Evolutionary conservation across 2,797 vertebrate species (phyloP), one percentile per base, ranked within the genome.

Genomic region (Phoebastria nigripes): DNA sequence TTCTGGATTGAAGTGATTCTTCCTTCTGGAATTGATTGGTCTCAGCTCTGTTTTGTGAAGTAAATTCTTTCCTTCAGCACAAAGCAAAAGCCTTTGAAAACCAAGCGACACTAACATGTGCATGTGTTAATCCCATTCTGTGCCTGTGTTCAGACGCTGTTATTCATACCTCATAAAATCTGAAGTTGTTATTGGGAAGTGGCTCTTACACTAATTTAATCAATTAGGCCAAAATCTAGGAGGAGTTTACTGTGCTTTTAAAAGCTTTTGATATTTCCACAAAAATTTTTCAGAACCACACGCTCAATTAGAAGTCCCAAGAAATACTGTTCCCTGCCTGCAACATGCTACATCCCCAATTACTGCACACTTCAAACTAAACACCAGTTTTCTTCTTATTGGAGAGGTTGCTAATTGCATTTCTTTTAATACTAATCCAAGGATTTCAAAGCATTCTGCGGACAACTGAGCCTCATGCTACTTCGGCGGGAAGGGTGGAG

Each of bases 21-120:
- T 87, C 94, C 89, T 93, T 92, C 92, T 96, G 94, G 94, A 93
- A 96, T 19, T 87, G 89, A 96, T 95, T 94, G 93, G 74, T 87
- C 89, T 89, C 89, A 89, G 86, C 89, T 85, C 90, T 87, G 70
- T 66, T 96, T 92, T 2, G 11, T 63, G 86, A 37, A 94, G 81
- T 63, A 52, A 95, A 90, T 97, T 94, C 77, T 71, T 95, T 61
- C 82, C 76, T 84, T 79, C 66, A 87, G 74, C 80, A 31, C 70
- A 90, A 78, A 89, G 93, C 70, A 87, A 76, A 94, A 90, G 82
- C 52, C 93, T 95, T 96, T 96, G 96, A 93, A 94, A 93, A 20
- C 35, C 52, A 42, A 70, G 85, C 56, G 15, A 41, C 10, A 2
- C 6, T 61, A 67, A 66, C 72, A 35, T 74, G 96, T 39, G 90